A percentile compares a stretch with the other conserved stretches of the same genome.
phyloP scores from a whole-genome alignment of 2,797 vertebrate species.

The Anabacerthia variegaticeps region DNA sequence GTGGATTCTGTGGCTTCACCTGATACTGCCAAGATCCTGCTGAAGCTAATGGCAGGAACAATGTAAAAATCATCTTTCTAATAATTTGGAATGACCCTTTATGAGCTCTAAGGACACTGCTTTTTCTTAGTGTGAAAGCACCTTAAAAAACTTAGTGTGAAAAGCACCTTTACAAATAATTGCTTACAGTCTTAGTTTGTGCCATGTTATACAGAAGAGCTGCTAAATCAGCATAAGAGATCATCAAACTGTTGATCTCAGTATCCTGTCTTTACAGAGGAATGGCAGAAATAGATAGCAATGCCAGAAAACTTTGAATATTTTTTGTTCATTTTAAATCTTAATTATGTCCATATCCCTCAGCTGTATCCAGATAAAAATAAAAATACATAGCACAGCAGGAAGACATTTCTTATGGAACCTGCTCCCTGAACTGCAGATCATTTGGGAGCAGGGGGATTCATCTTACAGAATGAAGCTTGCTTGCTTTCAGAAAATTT shows the following conservation, averaged over 20 bases:
- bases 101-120: neutral
- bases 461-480: neutral
- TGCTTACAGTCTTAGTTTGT: neutral
- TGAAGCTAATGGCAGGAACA: neutral
- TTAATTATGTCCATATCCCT: neutral
- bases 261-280: neutral
- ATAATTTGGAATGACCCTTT: neutral
- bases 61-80: neutral
- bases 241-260: neutral
- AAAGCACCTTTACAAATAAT: slow-evolving; percentile 4
- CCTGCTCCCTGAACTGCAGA: neutral
- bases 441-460: neutral
- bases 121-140: neutral
- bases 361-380: neutral
- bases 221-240: neutral
- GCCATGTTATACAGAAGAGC: neutral
- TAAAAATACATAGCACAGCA: neutral
- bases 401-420: neutral
- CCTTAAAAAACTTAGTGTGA: neutral
- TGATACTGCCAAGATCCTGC: neutral
- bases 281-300: neutral
- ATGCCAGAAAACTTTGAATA: neutral
- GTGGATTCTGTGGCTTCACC: neutral
- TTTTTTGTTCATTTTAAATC: neutral
- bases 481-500: neutral